These are phyloP conservation scores for Falco columbarius DNA, from an alignment of 2,797 vertebrate genomes.

Conservation along the genomic window DNA sequence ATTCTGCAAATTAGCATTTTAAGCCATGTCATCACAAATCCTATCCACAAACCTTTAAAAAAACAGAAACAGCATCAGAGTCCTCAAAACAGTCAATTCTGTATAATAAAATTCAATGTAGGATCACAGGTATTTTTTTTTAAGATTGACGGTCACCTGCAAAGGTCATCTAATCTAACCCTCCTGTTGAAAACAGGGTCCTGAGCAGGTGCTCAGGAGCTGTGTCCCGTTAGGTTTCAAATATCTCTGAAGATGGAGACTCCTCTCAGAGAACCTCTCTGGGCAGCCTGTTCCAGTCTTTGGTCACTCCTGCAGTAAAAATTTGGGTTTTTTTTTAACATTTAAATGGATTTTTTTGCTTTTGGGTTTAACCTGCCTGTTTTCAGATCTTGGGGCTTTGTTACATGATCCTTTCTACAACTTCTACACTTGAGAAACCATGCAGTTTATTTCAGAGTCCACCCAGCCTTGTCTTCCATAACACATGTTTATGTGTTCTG, in stretches of 20 bases:
- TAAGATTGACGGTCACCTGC: background rate
- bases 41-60: background rate
- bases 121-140: background rate
- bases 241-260: background rate
- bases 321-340: background rate
- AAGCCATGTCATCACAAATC: background rate
- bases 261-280: background rate
- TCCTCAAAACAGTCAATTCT: background rate
- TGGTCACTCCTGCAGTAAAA: background rate
- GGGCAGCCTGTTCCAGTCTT: background rate
- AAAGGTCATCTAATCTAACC: background rate
- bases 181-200: background rate
- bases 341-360: background rate
- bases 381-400: background rate
- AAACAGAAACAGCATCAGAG: background rate
- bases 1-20: background rate
- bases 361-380: background rate
- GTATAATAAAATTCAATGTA: background rate
- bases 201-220: background rate
- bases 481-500: background rate
- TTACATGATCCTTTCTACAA: background rate
- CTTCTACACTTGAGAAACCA: background rate
- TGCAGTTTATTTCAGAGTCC: background rate
- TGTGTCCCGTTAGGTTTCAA: background rate
- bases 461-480: background rate